Percentiles rank a stretch among this genome's conserved stretches.
Evolutionary conservation across 1,140 invertebrate species (phyloP).

Genomic region (Panulirus ornatus): DNA sequence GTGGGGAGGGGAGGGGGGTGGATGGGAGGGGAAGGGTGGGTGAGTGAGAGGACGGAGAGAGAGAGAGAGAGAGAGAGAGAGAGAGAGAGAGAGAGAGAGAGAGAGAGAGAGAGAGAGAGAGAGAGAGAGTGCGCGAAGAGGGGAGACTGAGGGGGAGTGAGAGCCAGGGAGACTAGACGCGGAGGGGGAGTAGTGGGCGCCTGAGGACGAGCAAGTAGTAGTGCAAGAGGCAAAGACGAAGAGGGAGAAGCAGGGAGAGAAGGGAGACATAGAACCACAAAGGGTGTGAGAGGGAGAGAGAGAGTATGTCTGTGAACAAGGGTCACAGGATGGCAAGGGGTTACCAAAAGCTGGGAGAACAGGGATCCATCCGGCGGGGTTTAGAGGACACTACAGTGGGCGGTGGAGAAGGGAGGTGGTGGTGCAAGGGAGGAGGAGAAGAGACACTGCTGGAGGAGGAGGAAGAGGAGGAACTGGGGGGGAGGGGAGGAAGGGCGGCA

Average conservation of each 20-base stretch:
- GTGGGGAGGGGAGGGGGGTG: not conserved
- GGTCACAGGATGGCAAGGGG: too few species aligned
- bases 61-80: constrained; percentile 19
- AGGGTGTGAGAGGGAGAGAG: not conserved
- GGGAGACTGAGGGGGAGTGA: too few species aligned
- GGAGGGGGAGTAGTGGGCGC: too few species aligned
- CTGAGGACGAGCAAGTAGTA: too few species aligned
- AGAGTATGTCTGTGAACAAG: too few species aligned
- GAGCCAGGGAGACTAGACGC: too few species aligned
- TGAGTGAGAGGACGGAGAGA: not conserved
- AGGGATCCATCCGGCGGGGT: too few species aligned
- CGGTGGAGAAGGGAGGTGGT: not conserved
- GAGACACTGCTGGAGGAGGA: not conserved
- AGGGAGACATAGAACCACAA: not conserved
- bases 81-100: not conserved
- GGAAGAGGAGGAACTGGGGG: not conserved
- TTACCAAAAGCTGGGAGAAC: too few species aligned
- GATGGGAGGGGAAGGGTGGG: not conserved
- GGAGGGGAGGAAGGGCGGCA: not conserved
- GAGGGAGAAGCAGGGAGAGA: not conserved
- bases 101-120: not conserved
- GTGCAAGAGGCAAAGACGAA: not conserved
- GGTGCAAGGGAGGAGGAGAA: not conserved
- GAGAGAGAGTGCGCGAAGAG: too few species aligned
- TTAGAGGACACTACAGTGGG: too few species aligned